Percentiles rank a stretch among this genome's conserved stretches.
These are phyloP conservation scores for Amphimedon queenslandica DNA, from an alignment of 37 sponge, comb jelly and placozoan genomes.

Conservation along the genomic window DNA sequence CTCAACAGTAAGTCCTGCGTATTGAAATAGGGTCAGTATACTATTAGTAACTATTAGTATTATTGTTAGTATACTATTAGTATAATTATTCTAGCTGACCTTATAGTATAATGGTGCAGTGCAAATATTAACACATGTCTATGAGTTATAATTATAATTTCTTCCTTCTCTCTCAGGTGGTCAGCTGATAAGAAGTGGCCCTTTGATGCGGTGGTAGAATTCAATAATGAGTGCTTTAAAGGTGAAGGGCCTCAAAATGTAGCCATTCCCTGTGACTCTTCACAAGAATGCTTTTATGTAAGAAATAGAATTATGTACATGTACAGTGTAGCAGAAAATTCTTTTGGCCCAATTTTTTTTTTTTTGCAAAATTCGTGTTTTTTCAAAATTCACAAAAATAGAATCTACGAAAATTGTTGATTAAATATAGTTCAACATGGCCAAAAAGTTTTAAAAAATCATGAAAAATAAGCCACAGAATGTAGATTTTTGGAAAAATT, in stretches of 20 bases:
- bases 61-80: too few species aligned
- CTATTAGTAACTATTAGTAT: too few species aligned
- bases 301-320: slow-evolving; percentile 5
- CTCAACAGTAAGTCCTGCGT: slow-evolving; percentile 28
- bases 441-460: background rate
- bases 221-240: slow-evolving; percentile 58
- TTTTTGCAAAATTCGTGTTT: background rate
- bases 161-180: slow-evolving; percentile 72
- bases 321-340: too few species aligned
- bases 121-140: background rate
- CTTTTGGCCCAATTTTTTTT: background rate
- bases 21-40: too few species aligned
- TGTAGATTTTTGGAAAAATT: background rate
- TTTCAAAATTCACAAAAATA: background rate
- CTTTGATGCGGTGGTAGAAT: slow-evolving; percentile 46
- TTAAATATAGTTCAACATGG: background rate
- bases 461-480: background rate
- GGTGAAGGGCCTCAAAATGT: slow-evolving; percentile 62
- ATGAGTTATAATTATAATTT: background rate
- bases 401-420: background rate
- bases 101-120: too few species aligned
- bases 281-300: slow-evolving; percentile 77
- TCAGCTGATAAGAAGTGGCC: slow-evolving; percentile 55
- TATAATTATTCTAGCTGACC: too few species aligned
- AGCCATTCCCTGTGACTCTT: slow-evolving; percentile 70